Evolutionary conservation across 2,113 vertebrate genomes (phyloP).

Genomic region (Pluvialis apricaria): DNA sequence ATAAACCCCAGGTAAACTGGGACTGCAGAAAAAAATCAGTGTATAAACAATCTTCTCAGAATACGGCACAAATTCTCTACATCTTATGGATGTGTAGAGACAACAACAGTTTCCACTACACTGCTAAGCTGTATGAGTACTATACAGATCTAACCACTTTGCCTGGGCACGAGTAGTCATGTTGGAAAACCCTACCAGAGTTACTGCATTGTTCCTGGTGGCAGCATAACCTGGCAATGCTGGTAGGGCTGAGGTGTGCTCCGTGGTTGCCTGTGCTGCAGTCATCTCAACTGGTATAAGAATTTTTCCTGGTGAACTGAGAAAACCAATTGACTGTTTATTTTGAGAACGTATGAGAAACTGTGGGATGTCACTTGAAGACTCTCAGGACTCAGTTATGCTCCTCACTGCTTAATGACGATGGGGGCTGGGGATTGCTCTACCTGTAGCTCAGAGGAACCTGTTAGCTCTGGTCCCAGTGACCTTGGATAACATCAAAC

Average conservation of each 20-base stretch:
- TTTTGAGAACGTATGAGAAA: background rate
- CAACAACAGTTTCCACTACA: background rate
- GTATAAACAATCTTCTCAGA: background rate
- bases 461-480: background rate
- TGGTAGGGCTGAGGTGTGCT: background rate
- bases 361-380: background rate
- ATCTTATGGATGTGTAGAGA: background rate
- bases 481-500: background rate
- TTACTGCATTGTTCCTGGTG: background rate
- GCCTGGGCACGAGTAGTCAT: background rate
- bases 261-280: background rate
- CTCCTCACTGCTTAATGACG: background rate
- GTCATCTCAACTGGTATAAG: background rate
- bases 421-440: background rate
- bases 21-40: background rate
- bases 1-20: background rate
- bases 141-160: background rate
- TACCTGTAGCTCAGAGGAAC: background rate
- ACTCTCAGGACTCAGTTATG: background rate
- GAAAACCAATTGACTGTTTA: background rate
- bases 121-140: background rate
- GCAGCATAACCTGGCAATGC: background rate
- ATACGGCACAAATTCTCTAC: background rate
- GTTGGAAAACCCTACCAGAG: background rate
- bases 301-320: background rate